Base-by-base conservation (phyloP, 2,797 vertebrate genomes). In the Pampus argenteus region DNA sequence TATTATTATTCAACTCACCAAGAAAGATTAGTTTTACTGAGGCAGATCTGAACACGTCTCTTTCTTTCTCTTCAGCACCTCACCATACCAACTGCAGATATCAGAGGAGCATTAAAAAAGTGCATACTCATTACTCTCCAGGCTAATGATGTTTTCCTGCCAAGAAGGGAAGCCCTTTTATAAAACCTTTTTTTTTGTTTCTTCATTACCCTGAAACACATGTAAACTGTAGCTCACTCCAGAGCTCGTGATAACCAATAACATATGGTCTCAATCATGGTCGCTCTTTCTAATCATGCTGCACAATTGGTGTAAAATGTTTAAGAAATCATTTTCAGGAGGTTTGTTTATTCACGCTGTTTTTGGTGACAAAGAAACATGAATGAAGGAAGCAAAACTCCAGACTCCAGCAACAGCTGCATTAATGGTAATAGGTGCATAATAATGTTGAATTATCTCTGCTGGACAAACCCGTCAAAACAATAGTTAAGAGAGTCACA, bases 131-230 rank as follows among this genome's bases (percentile, higher is more conserved):
- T 83, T 84, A 58, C 55, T 83, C 55, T 61, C 6, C 10, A 2
- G 29, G 6, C 71, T 85, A 81, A 88, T 79, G 57, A 84, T 76
- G 36, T 76, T 38, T 74, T 71, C 56, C 65, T 50, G 68, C 42
- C 68, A 61, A 70, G 60, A 10, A 80, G 66, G 71, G 60, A 88
- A 89, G 59, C 70, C 79, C 76, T 84, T 84, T 71, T 59, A 13
- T 44, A 63, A 75, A 66, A 55, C 17, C 48, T 48, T 66, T 58
- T 23, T 49, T 64, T 88, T 60, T 52, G 38, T 88, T 60, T 52
- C 38, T 48, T 86, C 61, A 60, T 84, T 81, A 69, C 22, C 25
- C 61, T 9, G 50, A 20, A 68, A 84, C 79, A 87, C 25, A 48
- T 88, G 78, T 63, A 80, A 90, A 79, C 18, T 48, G 67, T 13